Conservation (phyloP, 1,140 invertebrate genomes). For the Lepidurus couesii region DNA sequence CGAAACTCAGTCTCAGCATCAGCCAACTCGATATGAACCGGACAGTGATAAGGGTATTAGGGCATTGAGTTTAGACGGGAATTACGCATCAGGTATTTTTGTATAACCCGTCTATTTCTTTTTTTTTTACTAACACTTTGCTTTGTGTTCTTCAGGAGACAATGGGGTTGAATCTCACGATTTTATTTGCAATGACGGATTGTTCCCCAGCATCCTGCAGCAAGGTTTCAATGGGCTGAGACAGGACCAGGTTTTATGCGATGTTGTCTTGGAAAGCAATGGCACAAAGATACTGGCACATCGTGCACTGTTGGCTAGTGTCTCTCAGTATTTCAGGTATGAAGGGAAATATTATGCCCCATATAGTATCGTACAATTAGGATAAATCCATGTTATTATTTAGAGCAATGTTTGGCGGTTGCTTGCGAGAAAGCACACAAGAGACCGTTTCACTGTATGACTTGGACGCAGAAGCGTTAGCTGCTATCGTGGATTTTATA, state of each 20-base stretch:
- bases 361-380: not conserved
- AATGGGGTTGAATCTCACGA: not conserved
- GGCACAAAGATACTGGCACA: conserved; percentile 52
- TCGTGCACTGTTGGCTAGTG: conserved; percentile 54
- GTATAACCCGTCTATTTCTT: not conserved
- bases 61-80: not conserved
- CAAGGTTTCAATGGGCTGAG: not conserved
- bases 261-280: conserved; percentile 34
- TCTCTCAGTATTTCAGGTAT: conserved; percentile 54
- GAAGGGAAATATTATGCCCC: not conserved
- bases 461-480: conserved; percentile 50
- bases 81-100: not conserved
- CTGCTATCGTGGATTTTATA: conserved; percentile 53
- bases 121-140: not conserved
- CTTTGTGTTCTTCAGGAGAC: not conserved
- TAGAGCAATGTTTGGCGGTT: conserved; percentile 42
- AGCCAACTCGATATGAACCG: not conserved
- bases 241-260: not conserved
- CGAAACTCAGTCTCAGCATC: not conserved
- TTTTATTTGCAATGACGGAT: conserved; percentile 1
- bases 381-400: conserved; percentile 22
- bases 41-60: not conserved
- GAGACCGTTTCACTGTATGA: conserved; percentile 51
- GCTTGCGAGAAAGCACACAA: conserved; percentile 49
- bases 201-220: conserved; percentile 1